Evolutionary conservation across 2,888 invertebrate genomes (phyloP).

Genomic region (Eupeodes latifasciatus): DNA sequence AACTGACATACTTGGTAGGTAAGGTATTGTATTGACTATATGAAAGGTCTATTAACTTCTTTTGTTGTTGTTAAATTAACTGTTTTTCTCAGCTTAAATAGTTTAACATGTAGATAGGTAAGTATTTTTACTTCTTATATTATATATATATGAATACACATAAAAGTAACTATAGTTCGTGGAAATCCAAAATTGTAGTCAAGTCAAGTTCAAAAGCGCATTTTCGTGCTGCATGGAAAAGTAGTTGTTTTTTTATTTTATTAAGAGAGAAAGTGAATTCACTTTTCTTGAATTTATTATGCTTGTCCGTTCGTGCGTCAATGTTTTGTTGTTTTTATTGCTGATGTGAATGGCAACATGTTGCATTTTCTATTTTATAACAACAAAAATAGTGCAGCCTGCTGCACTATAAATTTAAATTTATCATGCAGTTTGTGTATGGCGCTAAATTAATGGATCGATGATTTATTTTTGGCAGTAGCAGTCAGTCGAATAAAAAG

Average conservation of each 20-base stretch:
- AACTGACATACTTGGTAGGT: not conserved
- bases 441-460: conserved; percentile 19
- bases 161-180: conserved; percentile 27
- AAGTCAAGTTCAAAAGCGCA: conserved; percentile 77
- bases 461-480: conserved; percentile 27
- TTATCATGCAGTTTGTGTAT: conserved; percentile 26
- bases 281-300: conserved; percentile 73
- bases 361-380: conserved; percentile 49
- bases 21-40: conserved; percentile 22
- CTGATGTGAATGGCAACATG: conserved; percentile 45
- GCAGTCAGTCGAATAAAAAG: not conserved
- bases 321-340: not conserved
- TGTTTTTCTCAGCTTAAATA: conserved; percentile 9
- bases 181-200: conserved; percentile 73
- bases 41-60: conserved; percentile 47
- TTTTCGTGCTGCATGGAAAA: conserved; percentile 63
- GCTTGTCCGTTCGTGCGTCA: conserved; percentile 32
- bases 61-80: conserved; percentile 16
- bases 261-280: conserved; percentile 71
- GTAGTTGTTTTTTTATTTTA: conserved; percentile 3
- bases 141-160: no score
- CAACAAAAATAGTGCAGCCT: conserved; percentile 39
- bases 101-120: not conserved
- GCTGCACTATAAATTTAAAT: conserved; percentile 62
- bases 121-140: not conserved